phyloP scores from a whole-genome alignment of 2,113 vertebrate genomes.

The Coryphaenoides rupestris region DNA sequence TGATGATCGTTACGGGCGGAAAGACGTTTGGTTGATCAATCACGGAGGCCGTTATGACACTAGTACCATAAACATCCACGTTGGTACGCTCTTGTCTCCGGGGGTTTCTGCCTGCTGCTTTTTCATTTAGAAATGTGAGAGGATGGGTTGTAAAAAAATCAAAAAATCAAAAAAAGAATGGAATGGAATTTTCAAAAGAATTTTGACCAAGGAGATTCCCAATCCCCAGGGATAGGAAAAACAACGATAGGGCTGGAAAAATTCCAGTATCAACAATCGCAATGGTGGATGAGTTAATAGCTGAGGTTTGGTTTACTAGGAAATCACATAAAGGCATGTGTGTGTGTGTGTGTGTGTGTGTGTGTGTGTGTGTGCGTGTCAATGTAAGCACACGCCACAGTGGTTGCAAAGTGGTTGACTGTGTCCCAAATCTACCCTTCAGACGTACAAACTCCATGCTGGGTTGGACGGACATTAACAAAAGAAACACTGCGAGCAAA shows the following conservation, averaged over 20 bases:
- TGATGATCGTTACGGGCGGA: not conserved
- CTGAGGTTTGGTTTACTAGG: conserved; percentile 33
- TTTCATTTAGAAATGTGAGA: conserved; percentile 13
- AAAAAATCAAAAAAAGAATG: conserved; percentile 28
- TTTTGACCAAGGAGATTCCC: conserved; percentile 64
- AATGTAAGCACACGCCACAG: no score
- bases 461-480: no score
- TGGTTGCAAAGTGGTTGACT: no score
- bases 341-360: conserved; percentile 10
- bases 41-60: conserved; percentile 48
- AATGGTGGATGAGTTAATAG: conserved; percentile 39
- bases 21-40: conserved; percentile 63
- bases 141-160: not conserved
- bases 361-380: no score
- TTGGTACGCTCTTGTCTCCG: conserved; percentile 10
- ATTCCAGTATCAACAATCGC: conserved; percentile 32
- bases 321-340: conserved; percentile 22
- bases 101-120: conserved; percentile 19
- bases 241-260: conserved; percentile 49
- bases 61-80: conserved; percentile 41
- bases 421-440: no score
- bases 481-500: not conserved
- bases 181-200: conserved; percentile 50
- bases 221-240: conserved; percentile 29
- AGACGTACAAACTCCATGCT: no score